phyloP scores from a whole-genome alignment of 1,140 invertebrate species.

The Littorina saxatilis region DNA sequence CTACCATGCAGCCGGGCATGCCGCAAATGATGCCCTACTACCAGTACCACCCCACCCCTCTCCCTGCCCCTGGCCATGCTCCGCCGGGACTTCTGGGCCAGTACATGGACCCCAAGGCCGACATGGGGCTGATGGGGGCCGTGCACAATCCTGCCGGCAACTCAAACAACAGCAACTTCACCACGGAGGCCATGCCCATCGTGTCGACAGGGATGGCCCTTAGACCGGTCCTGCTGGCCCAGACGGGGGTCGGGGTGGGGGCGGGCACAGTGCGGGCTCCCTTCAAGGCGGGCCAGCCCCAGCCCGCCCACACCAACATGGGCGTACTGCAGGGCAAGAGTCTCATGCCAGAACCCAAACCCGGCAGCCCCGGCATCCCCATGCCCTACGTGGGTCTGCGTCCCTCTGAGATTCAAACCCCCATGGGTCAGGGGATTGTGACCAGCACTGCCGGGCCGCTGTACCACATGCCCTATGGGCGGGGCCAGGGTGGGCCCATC shows the following conservation, averaged over 20 bases:
- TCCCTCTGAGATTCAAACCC: background rate
- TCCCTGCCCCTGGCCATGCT: slow-evolving; percentile 36
- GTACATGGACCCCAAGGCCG: slow-evolving; percentile 28
- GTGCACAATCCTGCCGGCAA: background rate
- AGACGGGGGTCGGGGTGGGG: background rate
- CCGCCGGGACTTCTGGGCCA: slow-evolving; percentile 31
- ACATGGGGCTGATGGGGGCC: slow-evolving; percentile 16
- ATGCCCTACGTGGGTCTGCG: background rate
- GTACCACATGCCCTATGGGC: slow-evolving; percentile 16
- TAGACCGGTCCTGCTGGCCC: background rate
- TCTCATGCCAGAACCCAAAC: slow-evolving; percentile 43
- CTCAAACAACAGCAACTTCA: slow-evolving; percentile 34
- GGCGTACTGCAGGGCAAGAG: slow-evolving; percentile 40
- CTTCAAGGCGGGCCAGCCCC: slow-evolving; percentile 32
- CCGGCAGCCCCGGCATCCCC: slow-evolving; percentile 20
- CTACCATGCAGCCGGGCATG: background rate
- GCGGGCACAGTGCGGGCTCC: background rate
- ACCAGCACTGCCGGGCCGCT: background rate
- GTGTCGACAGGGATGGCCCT: slow-evolving; percentile 15
- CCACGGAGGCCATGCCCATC: slow-evolving; percentile 3
- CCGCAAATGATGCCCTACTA: slow-evolving; percentile 23
- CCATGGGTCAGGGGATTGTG: background rate
- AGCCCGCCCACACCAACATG: slow-evolving; percentile 45
- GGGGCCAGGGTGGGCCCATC: slow-evolving; percentile 20
- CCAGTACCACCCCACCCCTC: slow-evolving; percentile 16